Conservation (phyloP, 2,888 invertebrate species). For the Palloptera scutellata region DNA sequence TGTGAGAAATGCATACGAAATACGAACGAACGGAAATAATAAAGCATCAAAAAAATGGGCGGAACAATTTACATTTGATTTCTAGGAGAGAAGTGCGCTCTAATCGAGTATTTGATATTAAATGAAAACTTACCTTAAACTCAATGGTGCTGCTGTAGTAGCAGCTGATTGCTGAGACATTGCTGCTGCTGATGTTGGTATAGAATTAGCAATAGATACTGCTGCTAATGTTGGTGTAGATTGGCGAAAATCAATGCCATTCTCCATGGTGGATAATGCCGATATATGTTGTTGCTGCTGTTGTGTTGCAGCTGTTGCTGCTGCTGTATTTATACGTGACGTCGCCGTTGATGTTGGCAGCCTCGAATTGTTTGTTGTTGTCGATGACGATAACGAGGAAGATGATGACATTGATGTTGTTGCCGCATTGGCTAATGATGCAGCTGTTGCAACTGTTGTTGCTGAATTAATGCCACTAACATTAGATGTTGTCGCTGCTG, state of each 20-base stretch:
- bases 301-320: slow-evolving; percentile 25
- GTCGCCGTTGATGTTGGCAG: slow-evolving; percentile 26
- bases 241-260: slow-evolving; percentile 57
- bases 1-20: slow-evolving; percentile 25
- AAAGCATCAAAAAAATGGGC: slow-evolving; percentile 21
- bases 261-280: slow-evolving; percentile 44
- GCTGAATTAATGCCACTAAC: slow-evolving; percentile 27
- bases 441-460: slow-evolving; percentile 44
- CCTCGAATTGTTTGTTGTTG: slow-evolving; percentile 33
- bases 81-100: neutral
- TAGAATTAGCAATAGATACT: slow-evolving; percentile 20
- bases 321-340: slow-evolving; percentile 18
- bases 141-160: slow-evolving; percentile 39
- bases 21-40: slow-evolving; percentile 21
- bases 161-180: slow-evolving; percentile 1
- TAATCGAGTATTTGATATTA: neutral
- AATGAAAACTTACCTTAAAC: slow-evolving; percentile 47
- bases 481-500: slow-evolving; percentile 42
- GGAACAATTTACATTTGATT: slow-evolving; percentile 6
- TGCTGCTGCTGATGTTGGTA: slow-evolving; percentile 20
- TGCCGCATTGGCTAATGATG: slow-evolving; percentile 44
- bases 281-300: slow-evolving; percentile 35
- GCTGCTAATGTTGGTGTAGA: slow-evolving; percentile 28
- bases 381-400: slow-evolving; percentile 32
- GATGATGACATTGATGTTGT: slow-evolving; percentile 45